Conservation (phyloP, 92 coral and sea anemone genomes). For the Galaxea fascicularis region DNA sequence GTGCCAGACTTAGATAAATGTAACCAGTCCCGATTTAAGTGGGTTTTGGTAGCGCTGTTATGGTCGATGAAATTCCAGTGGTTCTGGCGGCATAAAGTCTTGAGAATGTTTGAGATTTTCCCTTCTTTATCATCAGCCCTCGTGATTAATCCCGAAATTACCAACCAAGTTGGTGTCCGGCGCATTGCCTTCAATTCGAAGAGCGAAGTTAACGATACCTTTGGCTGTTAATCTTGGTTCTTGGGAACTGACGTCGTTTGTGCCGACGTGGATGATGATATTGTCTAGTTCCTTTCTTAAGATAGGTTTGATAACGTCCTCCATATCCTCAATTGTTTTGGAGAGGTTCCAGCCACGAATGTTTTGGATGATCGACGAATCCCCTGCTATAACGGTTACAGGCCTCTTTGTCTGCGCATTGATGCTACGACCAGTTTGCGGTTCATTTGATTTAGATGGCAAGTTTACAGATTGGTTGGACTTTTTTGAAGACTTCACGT, state of each 20-base stretch:
- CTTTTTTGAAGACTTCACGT: background rate
- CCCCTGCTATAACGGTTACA: constrained; percentile 37
- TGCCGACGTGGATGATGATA: constrained; percentile 15
- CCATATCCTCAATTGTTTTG: constrained; percentile 21
- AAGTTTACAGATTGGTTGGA: background rate
- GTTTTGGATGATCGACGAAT: constrained; percentile 37
- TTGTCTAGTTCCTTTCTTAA: constrained; percentile 9
- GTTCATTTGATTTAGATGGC: background rate
- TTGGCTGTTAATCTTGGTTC: constrained; percentile 34
- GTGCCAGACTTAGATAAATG: constrained; percentile 53
- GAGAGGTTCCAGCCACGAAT: constrained; percentile 42
- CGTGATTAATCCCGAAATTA: background rate
- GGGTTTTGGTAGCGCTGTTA: constrained; percentile 42
- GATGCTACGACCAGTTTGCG: background rate
- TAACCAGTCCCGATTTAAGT: constrained; percentile 58
- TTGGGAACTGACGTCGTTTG: constrained; percentile 30
- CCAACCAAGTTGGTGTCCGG: constrained; percentile 37
- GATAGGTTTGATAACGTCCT: constrained; percentile 20
- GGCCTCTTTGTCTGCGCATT: constrained; percentile 14
- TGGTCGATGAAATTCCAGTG: constrained; percentile 59
- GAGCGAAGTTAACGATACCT: constrained; percentile 36
- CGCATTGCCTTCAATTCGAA: constrained; percentile 46
- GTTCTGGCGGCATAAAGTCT: constrained; percentile 42
- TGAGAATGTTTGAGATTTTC: constrained; percentile 43
- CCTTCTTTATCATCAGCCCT: constrained; percentile 20